These are phyloP conservation scores for Villa cingulata DNA, from an alignment of 2,888 invertebrate species.

Conservation along the genomic window DNA sequence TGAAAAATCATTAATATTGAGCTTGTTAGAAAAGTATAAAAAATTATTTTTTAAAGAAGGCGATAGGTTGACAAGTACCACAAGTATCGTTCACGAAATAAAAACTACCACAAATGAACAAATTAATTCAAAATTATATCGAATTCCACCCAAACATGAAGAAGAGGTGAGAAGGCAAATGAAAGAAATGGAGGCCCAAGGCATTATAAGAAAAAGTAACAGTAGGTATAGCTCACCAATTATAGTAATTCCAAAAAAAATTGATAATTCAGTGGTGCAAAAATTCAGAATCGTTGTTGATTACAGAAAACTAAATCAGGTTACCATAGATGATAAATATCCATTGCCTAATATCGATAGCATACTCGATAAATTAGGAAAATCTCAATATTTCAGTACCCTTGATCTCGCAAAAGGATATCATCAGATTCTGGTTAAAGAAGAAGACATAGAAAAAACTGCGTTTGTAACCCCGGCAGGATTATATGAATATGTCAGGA, in stretches of 20 bases:
- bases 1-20: conserved; percentile 1
- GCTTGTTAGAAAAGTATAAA: conserved; percentile 5
- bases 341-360: conserved; percentile 8
- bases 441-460: conserved; percentile 11
- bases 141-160: conserved; percentile 5
- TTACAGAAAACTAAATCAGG: conserved; percentile 8
- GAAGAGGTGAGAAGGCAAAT: conserved; percentile 6
- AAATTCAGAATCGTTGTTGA: conserved; percentile 10
- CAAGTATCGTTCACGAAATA: conserved; percentile 6
- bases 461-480: conserved; percentile 4
- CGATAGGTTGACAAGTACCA: conserved; percentile 8
- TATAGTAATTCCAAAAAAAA: conserved; percentile 8
- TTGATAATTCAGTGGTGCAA: conserved; percentile 8
- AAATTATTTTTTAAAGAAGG: conserved; percentile 8
- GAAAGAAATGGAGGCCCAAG: conserved; percentile 9
- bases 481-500: conserved; percentile 10
- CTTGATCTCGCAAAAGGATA: no score
- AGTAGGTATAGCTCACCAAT: conserved; percentile 6
- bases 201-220: conserved; percentile 8
- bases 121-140: conserved; percentile 7
- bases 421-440: conserved; percentile 1
- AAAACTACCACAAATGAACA: conserved; percentile 8
- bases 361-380: conserved; percentile 8
- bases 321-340: conserved; percentile 8
- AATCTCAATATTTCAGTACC: no score